Evolutionary conservation across 2,888 invertebrate species (phyloP), one percentile per base, ranked within the genome.

Genomic region (Prosopocoilus inquinatus): DNA sequence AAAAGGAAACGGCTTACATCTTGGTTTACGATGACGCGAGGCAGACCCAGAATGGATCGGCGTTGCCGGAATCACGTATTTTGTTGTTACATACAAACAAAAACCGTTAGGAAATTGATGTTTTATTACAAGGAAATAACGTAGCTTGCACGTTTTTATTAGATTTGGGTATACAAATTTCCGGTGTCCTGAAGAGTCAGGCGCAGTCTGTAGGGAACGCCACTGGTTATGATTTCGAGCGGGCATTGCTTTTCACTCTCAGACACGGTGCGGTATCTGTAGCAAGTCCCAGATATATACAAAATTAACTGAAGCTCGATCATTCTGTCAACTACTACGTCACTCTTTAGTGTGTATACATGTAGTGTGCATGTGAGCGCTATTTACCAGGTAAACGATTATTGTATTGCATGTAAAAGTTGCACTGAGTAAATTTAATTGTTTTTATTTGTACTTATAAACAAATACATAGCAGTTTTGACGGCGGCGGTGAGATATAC

Each of bases 221-320:
- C 59, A 51, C 57, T 60, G 61, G 47, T 41, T 46, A 44, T 53
- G 53, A 47, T 50, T 47, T 53, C 52, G 44, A 48, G 55, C 54
- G 55, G 50, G 36, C 56, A 57, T 60, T 51, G 53, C 53, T 53
- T 60, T 47, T 43, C 32, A 45, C 33, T 52, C 57, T 57, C 50
- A 54, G 53, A 50, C 57, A 48, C 49, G 47, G 47, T 57, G 28
- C 47, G 39, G 35, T 43, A 57, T 34, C 48, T 46, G 56, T 53
- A 61, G 50, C 62, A 60, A 73, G 72, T 70, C 74, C 75, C 74
- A 72, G 75, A 75, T 74, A 74, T 72, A 72, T 75, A 71, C 74
- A 75, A 75, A 75, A 73, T 75, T 75, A 75, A 73, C 72, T 70
- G 68, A 74, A 74, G 73, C 72, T 73, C 68, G 68, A 68, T 61